A percentile compares a stretch with the other conserved stretches of the same genome.
Conservation (phyloP, 2,797 vertebrate genomes). For the Acrossocheilus wenchowensis region DNA sequence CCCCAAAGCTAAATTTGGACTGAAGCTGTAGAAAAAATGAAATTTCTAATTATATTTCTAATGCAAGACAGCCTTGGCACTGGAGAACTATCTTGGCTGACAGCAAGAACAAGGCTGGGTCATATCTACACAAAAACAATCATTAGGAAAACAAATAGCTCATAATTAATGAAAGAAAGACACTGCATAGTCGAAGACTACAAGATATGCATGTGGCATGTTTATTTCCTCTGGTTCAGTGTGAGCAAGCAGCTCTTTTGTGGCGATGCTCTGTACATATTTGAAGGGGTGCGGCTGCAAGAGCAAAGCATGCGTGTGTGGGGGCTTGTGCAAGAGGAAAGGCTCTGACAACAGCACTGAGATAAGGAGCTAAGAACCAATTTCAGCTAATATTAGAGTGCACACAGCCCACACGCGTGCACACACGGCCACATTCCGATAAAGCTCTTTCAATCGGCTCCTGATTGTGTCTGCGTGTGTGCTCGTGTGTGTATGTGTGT, state of each 20-base stretch:
- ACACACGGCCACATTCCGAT: constrained; percentile 20
- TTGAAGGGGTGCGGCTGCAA: constrained; percentile 23
- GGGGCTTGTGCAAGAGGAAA: constrained; percentile 17
- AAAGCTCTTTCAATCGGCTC: constrained; percentile 24
- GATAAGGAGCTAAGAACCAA: constrained; percentile 59
- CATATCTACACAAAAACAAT: not conserved
- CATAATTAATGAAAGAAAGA: constrained; percentile 20
- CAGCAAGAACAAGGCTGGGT: constrained; percentile 6
- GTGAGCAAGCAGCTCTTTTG: constrained; percentile 13
- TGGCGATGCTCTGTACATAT: not conserved
- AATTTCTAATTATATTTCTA: constrained; percentile 5
- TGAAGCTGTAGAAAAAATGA: not conserved
- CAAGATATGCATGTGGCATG: not conserved
- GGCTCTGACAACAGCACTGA: constrained; percentile 46
- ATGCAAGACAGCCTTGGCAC: not conserved
- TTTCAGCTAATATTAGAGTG: constrained; percentile 54
- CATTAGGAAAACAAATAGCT: constrained; percentile 26
- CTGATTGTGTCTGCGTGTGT: constrained; percentile 22
- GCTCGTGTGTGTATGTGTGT: constrained; percentile 28
- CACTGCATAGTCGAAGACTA: constrained; percentile 14
- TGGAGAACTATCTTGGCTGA: not conserved
- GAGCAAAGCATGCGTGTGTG: constrained; percentile 61
- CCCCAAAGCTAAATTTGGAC: not conserved
- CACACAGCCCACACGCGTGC: constrained; percentile 4
- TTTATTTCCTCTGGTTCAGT: constrained; percentile 9